These are phyloP conservation scores for Pseudopodoces humilis DNA, from an alignment of 2,113 vertebrate genomes.

Conservation along the genomic window DNA sequence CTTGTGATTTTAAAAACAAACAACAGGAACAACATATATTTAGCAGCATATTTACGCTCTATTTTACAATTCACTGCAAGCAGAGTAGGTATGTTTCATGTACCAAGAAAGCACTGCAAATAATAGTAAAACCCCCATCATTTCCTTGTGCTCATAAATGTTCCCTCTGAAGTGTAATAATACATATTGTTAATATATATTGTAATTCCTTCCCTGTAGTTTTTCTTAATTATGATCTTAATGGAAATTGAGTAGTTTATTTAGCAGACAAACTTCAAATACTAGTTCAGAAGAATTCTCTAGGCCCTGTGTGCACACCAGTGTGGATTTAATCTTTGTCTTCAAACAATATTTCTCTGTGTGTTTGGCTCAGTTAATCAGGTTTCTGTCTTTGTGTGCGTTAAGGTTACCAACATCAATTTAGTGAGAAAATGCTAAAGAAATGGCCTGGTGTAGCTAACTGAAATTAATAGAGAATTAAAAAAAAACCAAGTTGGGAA, in stretches of 20 bases:
- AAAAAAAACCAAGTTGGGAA: neutral
- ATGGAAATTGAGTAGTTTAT: slow-evolving; percentile 11
- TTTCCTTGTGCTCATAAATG: neutral
- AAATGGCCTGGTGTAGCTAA: neutral
- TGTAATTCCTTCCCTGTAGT: neutral
- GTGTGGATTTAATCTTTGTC: neutral
- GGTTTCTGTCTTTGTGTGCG: neutral
- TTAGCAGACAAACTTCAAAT: neutral
- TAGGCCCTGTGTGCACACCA: neutral
- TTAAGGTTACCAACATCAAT: neutral
- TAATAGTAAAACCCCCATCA: neutral
- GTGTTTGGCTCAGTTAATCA: neutral
- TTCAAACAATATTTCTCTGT: neutral
- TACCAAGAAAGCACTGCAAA: neutral
- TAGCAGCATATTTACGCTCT: neutral
- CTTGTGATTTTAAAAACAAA: neutral
- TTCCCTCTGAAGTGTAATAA: slow-evolving; percentile 27
- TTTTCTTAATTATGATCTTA: slow-evolving; percentile 14
- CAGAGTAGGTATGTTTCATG: neutral
- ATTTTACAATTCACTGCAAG: neutral
- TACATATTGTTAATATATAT: neutral
- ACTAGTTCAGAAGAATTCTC: neutral
- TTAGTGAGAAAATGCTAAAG: neutral
- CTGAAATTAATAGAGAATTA: neutral
- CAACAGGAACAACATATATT: neutral